Conservation (phyloP, 2,113 vertebrate species). For the Indicator indicator region DNA sequence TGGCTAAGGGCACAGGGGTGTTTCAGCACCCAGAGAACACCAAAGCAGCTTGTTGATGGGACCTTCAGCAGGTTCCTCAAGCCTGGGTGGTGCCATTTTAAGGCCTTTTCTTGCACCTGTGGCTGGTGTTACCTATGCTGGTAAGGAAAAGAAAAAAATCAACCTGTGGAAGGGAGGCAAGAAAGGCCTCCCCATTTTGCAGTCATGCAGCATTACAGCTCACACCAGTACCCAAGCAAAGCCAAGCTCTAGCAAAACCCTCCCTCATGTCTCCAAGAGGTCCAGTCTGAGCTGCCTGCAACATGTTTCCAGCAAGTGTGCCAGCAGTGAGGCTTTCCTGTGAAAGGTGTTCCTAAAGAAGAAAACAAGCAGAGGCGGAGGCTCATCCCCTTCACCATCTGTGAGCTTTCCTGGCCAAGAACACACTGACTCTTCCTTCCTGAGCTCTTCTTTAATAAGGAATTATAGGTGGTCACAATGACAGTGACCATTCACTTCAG, state of each 20-base stretch:
- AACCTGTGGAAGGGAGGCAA: background rate
- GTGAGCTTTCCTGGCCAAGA: conserved; percentile 5
- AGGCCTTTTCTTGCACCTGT: background rate
- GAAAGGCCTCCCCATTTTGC: background rate
- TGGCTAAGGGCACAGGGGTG: too few relatives aligned
- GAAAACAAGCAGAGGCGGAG: background rate
- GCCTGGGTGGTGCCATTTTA: background rate
- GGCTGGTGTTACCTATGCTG: background rate
- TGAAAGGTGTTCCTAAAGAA: background rate
- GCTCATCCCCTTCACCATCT: background rate
- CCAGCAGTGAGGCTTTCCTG: background rate
- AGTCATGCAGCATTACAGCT: background rate
- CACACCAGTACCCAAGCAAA: background rate
- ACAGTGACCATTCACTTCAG: background rate
- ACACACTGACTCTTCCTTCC: background rate
- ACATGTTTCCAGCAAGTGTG: background rate
- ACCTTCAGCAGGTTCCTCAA: background rate
- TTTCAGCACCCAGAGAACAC: background rate
- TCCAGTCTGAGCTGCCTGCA: background rate
- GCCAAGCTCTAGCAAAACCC: background rate
- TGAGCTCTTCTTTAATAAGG: background rate
- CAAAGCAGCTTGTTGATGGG: background rate
- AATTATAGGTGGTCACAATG: background rate
- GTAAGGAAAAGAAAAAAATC: background rate
- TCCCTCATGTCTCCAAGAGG: background rate